Conservation (phyloP, 2,888 invertebrate species). For the Helobdella robusta region DNA sequence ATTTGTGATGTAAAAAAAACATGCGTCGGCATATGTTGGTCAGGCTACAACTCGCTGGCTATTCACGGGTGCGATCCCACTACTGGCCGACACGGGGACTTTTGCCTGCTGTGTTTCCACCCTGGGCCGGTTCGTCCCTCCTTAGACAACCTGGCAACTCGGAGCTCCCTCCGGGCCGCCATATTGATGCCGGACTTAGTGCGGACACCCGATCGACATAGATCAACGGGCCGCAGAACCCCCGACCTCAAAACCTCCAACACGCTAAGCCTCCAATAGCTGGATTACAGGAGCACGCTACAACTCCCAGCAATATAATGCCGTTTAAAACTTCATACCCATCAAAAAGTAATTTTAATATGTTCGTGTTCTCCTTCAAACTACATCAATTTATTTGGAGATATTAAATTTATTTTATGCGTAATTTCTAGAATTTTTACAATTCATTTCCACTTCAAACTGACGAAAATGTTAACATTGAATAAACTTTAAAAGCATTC, state of each 20-base stretch:
- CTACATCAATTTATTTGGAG: too few relatives aligned
- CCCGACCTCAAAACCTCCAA: constrained; percentile 88
- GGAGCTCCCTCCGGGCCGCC: constrained; percentile 75
- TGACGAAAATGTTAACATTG: too few relatives aligned
- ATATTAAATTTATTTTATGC: too few relatives aligned
- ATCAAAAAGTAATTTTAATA: too few relatives aligned
- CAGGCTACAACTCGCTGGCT: constrained; percentile 68
- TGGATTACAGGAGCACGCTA: constrained; percentile 97
- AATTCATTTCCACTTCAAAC: too few relatives aligned
- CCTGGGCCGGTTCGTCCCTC: constrained; percentile 97
- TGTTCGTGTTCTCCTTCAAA: too few relatives aligned
- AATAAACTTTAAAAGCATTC: too few relatives aligned
- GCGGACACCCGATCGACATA: constrained; percentile 78
- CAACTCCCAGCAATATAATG: constrained; percentile 65
- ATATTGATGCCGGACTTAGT: constrained; percentile 96
- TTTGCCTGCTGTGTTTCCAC: constrained; percentile 99
- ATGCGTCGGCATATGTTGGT: constrained; percentile 67
- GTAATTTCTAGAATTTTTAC: too few relatives aligned
- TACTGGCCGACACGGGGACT: constrained; percentile 96
- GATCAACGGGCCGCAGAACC: constrained; percentile 58
- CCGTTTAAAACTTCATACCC: constrained; percentile 6
- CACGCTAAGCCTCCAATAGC: constrained; percentile 82
- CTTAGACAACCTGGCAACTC: constrained; percentile 81
- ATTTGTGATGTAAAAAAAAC: constrained; percentile 58
- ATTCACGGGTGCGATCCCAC: constrained; percentile 97